Base-by-base conservation (phyloP, 2,888 invertebrate genomes). In the Dendrolimus houi region DNA sequence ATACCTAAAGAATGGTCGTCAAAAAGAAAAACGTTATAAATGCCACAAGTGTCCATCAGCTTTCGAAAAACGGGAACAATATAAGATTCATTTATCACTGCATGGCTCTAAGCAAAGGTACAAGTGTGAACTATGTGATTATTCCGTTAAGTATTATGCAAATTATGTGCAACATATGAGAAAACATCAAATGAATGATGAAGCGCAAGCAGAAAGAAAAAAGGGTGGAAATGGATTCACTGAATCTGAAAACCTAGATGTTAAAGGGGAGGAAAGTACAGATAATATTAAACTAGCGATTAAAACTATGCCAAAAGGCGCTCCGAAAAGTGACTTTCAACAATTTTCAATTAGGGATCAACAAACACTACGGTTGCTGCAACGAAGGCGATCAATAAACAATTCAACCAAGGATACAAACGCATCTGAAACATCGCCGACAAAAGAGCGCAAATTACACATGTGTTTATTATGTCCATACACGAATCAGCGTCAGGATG, bases 41-140 rank as follows among this genome's bases (percentile, higher is more conserved):
- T 96, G 96, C 77, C 94, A 94, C 69, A 96, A 96, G 82, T 97
- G 97, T 75, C 97, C 97, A 0, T 96, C 96, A 54, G 96, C 96
- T 0, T 97, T 97, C 81, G 96, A 96, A 71, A 96, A 97, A 82
- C 91, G 95, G 52, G 94, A 95, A 70, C 96, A 97, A 77, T 97
- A 95, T 79, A 95, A 95, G 79, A 94, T 95, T 41, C 97, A 97
- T 81, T 83, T 95, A 66, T 94, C 94, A 14, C 85, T 97, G 54
- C 97, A 97, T 75, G 97, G 97, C 6, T 95, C 96, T 0, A 94
- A 95, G 70, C 96, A 96, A 79, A 92, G 95, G 61, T 97, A 96
- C 78, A 94, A 93, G 67, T 97, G 97, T 85, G 94, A 95, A 68
- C 91, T 93, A 54, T 97, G 97, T 81, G 97, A 97, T 83, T 97